Percentiles rank a stretch among this genome's conserved stretches.
These are phyloP conservation scores for Hemithea aestivaria DNA, from an alignment of 2,888 invertebrate species.

Conservation along the genomic window DNA sequence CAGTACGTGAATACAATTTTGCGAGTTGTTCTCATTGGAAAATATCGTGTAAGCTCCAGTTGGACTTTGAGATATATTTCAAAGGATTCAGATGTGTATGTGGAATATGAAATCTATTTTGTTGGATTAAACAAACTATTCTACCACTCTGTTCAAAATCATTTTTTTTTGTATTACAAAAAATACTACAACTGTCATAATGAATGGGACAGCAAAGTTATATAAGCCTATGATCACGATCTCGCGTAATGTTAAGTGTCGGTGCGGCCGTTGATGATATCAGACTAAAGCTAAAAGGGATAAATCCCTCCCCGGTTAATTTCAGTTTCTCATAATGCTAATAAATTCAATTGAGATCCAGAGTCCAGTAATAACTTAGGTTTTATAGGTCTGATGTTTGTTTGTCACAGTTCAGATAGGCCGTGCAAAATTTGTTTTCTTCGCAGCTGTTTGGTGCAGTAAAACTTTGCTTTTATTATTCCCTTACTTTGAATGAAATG, in stretches of 20 bases:
- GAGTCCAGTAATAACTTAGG: slow-evolving; percentile 24
- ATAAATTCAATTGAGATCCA: slow-evolving; percentile 17
- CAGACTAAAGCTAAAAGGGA: too few relatives aligned
- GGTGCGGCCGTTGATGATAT: too few relatives aligned
- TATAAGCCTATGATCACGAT: too few relatives aligned
- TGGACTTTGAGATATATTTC: neutral
- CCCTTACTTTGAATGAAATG: slow-evolving; percentile 4
- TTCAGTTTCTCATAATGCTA: slow-evolving; percentile 12
- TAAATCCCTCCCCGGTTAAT: too few relatives aligned
- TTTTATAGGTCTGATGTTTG: slow-evolving; percentile 33
- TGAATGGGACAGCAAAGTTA: too few relatives aligned
- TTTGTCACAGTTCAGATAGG: slow-evolving; percentile 25
- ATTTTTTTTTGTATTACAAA: too few relatives aligned
- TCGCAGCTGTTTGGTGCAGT: slow-evolving; percentile 27
- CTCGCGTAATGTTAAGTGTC: too few relatives aligned
- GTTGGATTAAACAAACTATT: too few relatives aligned
- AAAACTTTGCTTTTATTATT: slow-evolving; percentile 29
- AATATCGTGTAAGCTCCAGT: neutral
- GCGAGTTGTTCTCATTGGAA: slow-evolving; percentile 2
- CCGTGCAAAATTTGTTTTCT: slow-evolving; percentile 25
- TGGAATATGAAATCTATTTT: too few relatives aligned
- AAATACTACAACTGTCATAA: too few relatives aligned
- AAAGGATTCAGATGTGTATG: neutral
- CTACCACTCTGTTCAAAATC: too few relatives aligned
- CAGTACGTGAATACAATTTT: slow-evolving; percentile 5